A percentile compares a stretch with the other conserved stretches of the same genome.
These are phyloP conservation scores for Pelochelys cantorii DNA, from an alignment of 2,797 vertebrate genomes.

Conservation along the genomic window DNA sequence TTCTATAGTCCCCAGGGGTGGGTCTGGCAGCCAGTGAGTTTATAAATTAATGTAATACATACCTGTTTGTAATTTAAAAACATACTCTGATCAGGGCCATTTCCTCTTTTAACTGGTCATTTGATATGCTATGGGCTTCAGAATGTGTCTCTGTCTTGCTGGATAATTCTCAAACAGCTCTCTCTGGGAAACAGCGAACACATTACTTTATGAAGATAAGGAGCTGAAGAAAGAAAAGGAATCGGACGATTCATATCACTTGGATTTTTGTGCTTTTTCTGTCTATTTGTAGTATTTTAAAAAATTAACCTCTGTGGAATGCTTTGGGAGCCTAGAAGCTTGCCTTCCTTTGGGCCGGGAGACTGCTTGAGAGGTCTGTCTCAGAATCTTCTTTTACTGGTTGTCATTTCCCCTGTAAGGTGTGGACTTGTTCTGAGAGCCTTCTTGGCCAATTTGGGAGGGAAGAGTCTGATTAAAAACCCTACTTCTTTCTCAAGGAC, in stretches of 20 bases:
- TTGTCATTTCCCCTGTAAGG: not conserved
- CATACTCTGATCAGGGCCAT: not conserved
- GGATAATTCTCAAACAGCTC: not conserved
- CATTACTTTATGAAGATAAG: not conserved
- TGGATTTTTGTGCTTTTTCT: not conserved
- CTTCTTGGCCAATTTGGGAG: not conserved
- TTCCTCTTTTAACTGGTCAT: not conserved
- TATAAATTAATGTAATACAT: not conserved
- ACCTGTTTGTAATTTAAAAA: not conserved
- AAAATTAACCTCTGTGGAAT: not conserved
- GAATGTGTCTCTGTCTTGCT: not conserved
- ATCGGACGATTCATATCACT: not conserved
- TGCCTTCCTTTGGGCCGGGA: not conserved
- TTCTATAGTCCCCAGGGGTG: too few species aligned
- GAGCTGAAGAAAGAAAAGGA: not conserved
- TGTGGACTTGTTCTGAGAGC: not conserved
- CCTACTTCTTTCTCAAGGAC: not conserved
- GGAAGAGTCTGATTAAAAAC: not conserved
- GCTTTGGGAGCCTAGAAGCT: not conserved
- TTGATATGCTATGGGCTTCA: not conserved
- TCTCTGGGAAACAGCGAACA: not conserved
- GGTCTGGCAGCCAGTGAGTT: not conserved
- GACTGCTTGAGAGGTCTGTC: not conserved
- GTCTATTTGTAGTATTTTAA: not conserved
- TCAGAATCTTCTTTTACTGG: not conserved